Percentiles rank a stretch among this genome's conserved stretches.
Conservation (phyloP, 2,113 vertebrate species). For the Lagenorhynchus albirostris region DNA sequence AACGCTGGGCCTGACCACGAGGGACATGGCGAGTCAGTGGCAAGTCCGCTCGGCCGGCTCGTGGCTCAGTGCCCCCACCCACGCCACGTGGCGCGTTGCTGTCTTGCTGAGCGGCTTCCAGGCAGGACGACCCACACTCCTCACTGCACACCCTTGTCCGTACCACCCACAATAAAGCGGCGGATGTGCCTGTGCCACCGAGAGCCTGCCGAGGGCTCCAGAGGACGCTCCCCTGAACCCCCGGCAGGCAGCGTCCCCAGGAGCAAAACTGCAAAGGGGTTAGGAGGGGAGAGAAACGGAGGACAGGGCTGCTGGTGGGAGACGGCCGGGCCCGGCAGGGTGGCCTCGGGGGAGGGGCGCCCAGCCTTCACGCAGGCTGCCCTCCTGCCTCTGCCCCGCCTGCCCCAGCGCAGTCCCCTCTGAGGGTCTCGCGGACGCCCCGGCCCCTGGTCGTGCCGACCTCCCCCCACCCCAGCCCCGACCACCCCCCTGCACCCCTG, state of each 20-base stretch:
- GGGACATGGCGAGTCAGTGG: too few species aligned
- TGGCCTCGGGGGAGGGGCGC: background rate
- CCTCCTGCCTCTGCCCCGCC: background rate
- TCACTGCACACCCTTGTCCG: too few species aligned
- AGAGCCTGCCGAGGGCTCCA: background rate
- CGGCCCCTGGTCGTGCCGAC: rapidly evolving
- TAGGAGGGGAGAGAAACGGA: rapidly evolving
- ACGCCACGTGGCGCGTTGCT: background rate
- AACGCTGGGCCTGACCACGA: rapidly evolving
- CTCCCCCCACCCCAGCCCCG: background rate
- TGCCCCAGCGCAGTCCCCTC: rapidly evolving
- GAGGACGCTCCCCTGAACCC: background rate
- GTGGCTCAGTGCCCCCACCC: background rate
- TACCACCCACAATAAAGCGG: background rate
- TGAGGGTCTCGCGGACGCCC: background rate
- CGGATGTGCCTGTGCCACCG: rapidly evolving
- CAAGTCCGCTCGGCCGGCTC: rapidly evolving
- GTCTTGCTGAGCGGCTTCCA: background rate
- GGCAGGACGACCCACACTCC: background rate
- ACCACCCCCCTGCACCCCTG: background rate
- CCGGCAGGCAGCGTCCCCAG: rapidly evolving
- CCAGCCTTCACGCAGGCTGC: too few species aligned
- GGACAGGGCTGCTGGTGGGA: too few species aligned
- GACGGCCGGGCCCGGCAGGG: background rate
- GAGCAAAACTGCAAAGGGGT: background rate